Percentiles rank a stretch among this genome's conserved stretches.
Evolutionary conservation across 2,888 invertebrate species (phyloP).

Genomic region (Tachina grossa): DNA sequence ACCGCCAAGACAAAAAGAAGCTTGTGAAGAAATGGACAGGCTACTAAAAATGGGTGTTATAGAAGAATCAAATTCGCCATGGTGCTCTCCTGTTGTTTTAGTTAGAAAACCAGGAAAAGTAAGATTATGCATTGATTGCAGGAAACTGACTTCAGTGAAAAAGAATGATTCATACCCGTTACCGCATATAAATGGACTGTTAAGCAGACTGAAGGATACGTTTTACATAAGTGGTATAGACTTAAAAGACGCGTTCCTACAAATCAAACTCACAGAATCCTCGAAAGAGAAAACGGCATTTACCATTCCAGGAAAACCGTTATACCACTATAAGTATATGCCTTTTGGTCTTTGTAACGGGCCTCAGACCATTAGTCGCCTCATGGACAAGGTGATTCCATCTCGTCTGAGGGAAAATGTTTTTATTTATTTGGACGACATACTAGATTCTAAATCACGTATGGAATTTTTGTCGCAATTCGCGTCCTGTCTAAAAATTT

Average conservation of each 20-base stretch:
- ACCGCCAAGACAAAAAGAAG: too few species aligned
- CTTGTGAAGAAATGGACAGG: not conserved
- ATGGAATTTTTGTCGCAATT: too few species aligned
- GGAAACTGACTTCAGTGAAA: not conserved
- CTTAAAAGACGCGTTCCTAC: too few species aligned
- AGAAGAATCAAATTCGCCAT: conserved; percentile 16
- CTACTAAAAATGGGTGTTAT: not conserved
- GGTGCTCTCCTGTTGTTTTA: not conserved
- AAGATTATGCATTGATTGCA: not conserved
- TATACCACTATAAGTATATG: not conserved
- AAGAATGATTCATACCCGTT: conserved; percentile 1
- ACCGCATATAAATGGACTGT: too few species aligned
- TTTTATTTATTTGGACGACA: not conserved
- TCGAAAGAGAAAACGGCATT: too few species aligned
- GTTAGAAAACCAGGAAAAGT: not conserved
- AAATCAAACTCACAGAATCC: too few species aligned
- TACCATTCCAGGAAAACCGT: too few species aligned
- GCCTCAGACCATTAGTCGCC: not conserved
- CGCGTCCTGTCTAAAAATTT: too few species aligned
- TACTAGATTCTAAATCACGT: not conserved
- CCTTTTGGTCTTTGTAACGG: not conserved
- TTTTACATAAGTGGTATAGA: too few species aligned
- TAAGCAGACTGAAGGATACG: too few species aligned
- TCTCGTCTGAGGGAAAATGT: not conserved
- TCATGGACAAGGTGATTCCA: not conserved